Evolutionary conservation across 1,140 invertebrate genomes (phyloP), one percentile per base, ranked within the genome.

Genomic region (Ceratosolen solmsi): DNA sequence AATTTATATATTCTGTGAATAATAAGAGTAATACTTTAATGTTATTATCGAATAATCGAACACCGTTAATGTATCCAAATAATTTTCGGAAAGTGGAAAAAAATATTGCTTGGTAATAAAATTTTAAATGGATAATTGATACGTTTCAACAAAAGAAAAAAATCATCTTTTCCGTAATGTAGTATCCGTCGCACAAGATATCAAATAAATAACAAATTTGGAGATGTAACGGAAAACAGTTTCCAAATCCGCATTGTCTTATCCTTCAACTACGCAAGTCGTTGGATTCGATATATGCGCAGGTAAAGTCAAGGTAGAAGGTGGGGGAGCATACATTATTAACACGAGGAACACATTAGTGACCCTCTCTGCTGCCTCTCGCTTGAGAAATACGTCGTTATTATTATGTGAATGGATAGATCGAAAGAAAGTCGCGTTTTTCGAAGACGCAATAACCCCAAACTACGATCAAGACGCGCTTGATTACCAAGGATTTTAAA

Each of bases 181-280:
- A 13, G 41, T 13, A 46, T 13, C 41, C 5, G 13, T 46, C 5
- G 41, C 41, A 46, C 5, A 46, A 46, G 13, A 46, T 46, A 46
- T 46, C 13, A 68, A 38, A 13, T 4, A 68, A 68, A 38, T 15
- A 41, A 58, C 11, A 60, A 56, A 36, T 13, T 58, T 13, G 5
- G 13, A 9, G 13, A 46, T 49, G 20, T 49, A 72, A 73, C 49
- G 41, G n/a, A 76, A 63, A 76, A 74, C 3, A n/a, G n/a, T n/a
- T n/a, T n/a, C n/a, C 1, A 20, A 70, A 70, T 70, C 25, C n/a
- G 22, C 36, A 11, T 7, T 72, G 25, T 51, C 49, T 72, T 17
- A 11, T 70, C 22, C 20, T 72, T 9, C 20, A 49, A 72, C 41
- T 8, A 17, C 70, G 41, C n/a, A 65, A 46, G 15, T 63, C 41